Evolutionary conservation across 2,888 invertebrate genomes (phyloP).

Genomic region (Drosophila conformis): DNA sequence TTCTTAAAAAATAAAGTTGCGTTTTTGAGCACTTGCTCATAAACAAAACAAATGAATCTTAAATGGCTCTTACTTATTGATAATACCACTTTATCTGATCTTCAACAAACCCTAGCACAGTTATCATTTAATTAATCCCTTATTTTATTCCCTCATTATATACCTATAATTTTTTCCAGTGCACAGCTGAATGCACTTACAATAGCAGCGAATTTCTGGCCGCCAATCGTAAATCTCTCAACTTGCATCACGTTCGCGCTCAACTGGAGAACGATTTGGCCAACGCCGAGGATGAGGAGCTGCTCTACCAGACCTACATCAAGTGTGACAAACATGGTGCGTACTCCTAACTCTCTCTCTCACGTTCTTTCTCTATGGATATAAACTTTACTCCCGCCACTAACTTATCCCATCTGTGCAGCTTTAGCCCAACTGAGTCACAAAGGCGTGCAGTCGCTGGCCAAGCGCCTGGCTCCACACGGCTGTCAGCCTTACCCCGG

Average conservation of each 20-base stretch:
- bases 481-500: conserved; percentile 72
- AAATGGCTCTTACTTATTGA: background rate
- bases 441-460: conserved; percentile 48
- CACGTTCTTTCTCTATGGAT: background rate
- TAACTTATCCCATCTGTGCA: conserved; percentile 5
- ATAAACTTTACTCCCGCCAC: background rate
- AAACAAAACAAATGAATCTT: no score
- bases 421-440: conserved; percentile 53
- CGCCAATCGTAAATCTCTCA: conserved; percentile 55
- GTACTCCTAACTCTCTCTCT: background rate
- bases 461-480: conserved; percentile 37
- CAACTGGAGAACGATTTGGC: conserved; percentile 56
- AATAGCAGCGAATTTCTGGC: conserved; percentile 65
- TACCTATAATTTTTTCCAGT: conserved; percentile 38
- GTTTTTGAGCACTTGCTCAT: no score
- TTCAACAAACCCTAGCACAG: rapidly evolving
- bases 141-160: background rate
- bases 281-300: conserved; percentile 45
- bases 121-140: background rate
- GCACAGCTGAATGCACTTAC: conserved; percentile 72
- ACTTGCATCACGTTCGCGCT: conserved; percentile 45
- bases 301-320: conserved; percentile 62
- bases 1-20: no score
- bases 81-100: background rate
- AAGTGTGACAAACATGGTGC: conserved; percentile 73